A percentile compares a stretch with the other conserved stretches of the same genome.
phyloP scores from a whole-genome alignment of 2,888 invertebrate species.

The Pharmacophagus antenor region DNA sequence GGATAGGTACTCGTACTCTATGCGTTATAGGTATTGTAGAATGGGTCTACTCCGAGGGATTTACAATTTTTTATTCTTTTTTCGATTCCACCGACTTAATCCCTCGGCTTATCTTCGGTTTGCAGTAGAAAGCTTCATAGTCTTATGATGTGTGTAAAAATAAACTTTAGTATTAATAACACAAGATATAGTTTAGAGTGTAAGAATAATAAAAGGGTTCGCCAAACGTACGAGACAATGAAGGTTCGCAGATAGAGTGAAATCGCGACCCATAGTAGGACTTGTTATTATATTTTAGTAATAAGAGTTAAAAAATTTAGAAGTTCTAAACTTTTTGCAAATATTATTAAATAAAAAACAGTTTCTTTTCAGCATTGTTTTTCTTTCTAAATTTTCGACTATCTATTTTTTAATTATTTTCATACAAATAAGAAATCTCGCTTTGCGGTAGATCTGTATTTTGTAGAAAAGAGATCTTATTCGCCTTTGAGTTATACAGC shows the following conservation, averaged over 20 bases:
- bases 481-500: neutral
- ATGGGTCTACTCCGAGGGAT: constrained; percentile 19
- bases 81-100: constrained; percentile 67
- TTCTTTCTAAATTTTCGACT: too few relatives aligned
- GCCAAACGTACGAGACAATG: constrained; percentile 58
- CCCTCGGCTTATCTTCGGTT: constrained; percentile 69
- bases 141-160: constrained; percentile 5
- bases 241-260: constrained; percentile 52
- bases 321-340: too few relatives aligned
- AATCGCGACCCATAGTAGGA: too few relatives aligned
- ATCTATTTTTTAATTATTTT: too few relatives aligned
- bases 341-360: too few relatives aligned
- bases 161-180: constrained; percentile 19
- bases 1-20: neutral
- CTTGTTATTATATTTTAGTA: too few relatives aligned
- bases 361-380: too few relatives aligned
- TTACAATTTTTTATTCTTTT: constrained; percentile 59
- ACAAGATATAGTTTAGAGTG: constrained; percentile 43
- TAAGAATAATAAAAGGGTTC: constrained; percentile 44
- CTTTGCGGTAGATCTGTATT: too few relatives aligned
- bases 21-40: neutral
- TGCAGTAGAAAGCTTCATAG: constrained; percentile 58
- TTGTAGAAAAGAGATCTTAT: neutral
- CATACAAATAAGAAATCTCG: too few relatives aligned
- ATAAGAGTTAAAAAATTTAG: too few relatives aligned